Conservation (phyloP, 2,113 vertebrate species). For the Reinhardtius hippoglossoides region DNA sequence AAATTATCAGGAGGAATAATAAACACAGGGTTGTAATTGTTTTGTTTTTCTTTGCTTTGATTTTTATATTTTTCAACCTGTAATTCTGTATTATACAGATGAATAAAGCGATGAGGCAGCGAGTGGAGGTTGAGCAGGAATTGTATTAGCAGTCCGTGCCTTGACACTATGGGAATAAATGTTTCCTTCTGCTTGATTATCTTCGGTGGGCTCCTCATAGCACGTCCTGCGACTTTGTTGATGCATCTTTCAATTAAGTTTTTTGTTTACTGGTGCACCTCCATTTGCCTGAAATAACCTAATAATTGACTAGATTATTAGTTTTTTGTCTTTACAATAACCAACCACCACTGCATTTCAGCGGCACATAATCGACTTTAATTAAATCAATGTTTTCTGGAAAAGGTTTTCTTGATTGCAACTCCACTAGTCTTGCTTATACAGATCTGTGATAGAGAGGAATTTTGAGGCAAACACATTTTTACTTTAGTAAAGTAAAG, state of each 20-base stretch:
- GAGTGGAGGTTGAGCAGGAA: conserved; percentile 41
- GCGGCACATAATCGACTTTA: neutral
- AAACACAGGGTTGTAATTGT: conserved; percentile 60
- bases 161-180: conserved; percentile 28
- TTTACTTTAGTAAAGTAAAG: conserved; percentile 5
- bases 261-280: neutral
- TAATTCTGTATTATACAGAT: conserved; percentile 54
- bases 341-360: neutral
- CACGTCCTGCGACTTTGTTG: conserved; percentile 3
- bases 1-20: conserved; percentile 52
- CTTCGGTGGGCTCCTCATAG: conserved; percentile 15
- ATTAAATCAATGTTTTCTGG: neutral
- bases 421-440: neutral
- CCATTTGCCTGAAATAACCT: conserved; percentile 6
- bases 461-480: neutral
- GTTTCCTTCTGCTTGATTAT: conserved; percentile 30
- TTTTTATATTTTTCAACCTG: conserved; percentile 41
- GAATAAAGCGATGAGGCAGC: conserved; percentile 41
- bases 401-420: neutral
- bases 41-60: conserved; percentile 58
- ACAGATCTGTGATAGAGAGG: neutral
- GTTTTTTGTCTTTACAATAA: neutral
- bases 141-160: conserved; percentile 27
- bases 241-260: neutral
- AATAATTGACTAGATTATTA: neutral